Base-by-base conservation (phyloP, 2,113 vertebrate species). In the Archocentrus centrarchus region DNA sequence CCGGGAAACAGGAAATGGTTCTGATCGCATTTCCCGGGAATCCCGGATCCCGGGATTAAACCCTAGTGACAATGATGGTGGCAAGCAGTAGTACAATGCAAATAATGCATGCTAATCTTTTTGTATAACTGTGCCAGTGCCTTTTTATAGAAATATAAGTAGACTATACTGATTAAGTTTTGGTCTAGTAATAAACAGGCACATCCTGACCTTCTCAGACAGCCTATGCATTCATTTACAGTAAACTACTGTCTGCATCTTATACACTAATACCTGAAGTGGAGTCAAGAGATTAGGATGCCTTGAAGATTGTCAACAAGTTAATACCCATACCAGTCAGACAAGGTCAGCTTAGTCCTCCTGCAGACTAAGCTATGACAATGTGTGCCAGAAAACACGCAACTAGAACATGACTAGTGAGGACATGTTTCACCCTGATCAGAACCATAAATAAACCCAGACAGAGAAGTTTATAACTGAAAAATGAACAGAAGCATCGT, bases 261-360 rank as follows among this genome's bases (percentile, higher is more conserved):
- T 18, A 59, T 61, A 20, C 63, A 64, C 60, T 41, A 44, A 88
- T 30, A 44, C 35, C 47, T 80, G 35, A 63, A 0, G 24, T 41
- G 20, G 5, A 63, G 70, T 77, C 27, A 37, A 73, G 60, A 62
- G 20, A 84, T 80, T 77, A 57, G 20, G 6, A 75, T 57, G 18
- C 35, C 59, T 11, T 13, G 57, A 76, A 80, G 79, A 60, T 35
- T 17, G 80, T 91, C 88, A 93, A 91, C 86, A 88, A 70, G 76
- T 88, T 93, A 91, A 93, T 89, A 63, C 89, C 78, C 66, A 30
- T 11, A 32, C 47, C 82, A 86, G 83, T 57, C 87, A 91, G 73
- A 81, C 85, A 81, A 77, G 81, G 90, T 80, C 87, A 53, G 73
- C 79, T 89, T 87, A 92, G 68, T 61, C 2, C 76, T 32, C 32